Evolutionary conservation across 2,888 invertebrate species (phyloP).

Genomic region (Mythimna vitellina): DNA sequence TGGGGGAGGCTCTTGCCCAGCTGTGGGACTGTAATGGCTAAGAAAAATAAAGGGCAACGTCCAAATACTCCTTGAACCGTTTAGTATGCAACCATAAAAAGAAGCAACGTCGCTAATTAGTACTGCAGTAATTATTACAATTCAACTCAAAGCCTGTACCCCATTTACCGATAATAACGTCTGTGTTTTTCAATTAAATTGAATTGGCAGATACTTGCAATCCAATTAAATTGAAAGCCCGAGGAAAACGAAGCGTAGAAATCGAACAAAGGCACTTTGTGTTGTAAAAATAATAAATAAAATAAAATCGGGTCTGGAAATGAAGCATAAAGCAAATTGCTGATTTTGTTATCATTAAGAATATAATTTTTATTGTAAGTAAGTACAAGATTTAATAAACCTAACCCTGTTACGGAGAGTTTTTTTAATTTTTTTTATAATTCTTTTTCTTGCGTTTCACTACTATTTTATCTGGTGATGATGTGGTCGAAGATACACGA

Average conservation of each 20-base stretch:
- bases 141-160: background rate
- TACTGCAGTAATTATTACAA: slow-evolving; percentile 21
- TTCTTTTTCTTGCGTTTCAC: too few relatives aligned
- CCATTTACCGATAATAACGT: slow-evolving; percentile 16
- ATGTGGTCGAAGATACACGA: too few relatives aligned
- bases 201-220: slow-evolving; percentile 19
- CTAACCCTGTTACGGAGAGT: too few relatives aligned
- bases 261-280: slow-evolving; percentile 28
- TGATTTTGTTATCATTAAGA: background rate
- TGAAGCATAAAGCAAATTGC: slow-evolving; percentile 10
- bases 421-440: too few relatives aligned
- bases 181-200: slow-evolving; percentile 23
- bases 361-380: background rate
- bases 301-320: slow-evolving; percentile 21
- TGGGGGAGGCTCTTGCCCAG: background rate
- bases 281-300: slow-evolving; percentile 41
- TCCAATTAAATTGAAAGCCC: slow-evolving; percentile 35
- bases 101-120: slow-evolving; percentile 15
- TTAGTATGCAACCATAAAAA: background rate
- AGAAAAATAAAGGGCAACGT: background rate
- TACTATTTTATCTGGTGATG: too few relatives aligned
- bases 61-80: background rate
- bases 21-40: too few relatives aligned
- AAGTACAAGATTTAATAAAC: too few relatives aligned
- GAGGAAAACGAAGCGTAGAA: slow-evolving; percentile 21